phyloP scores from a whole-genome alignment of 2,113 vertebrate genomes.

The Catharus bicknelli region DNA sequence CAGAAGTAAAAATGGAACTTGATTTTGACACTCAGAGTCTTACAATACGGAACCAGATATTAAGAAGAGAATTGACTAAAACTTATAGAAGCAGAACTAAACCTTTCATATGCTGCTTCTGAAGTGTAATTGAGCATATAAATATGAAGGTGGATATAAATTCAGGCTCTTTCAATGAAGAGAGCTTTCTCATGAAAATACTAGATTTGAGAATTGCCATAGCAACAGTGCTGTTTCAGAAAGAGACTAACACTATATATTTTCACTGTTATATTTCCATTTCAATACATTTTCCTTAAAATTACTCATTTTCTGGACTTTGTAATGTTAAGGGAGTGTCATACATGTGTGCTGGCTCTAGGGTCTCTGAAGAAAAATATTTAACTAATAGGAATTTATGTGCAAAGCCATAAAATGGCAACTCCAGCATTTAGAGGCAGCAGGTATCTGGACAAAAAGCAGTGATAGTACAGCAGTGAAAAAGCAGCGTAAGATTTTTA shows the following conservation, averaged over 20 bases:
- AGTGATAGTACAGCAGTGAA: background rate
- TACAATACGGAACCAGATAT: slow-evolving; percentile 32
- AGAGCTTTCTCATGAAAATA: slow-evolving; percentile 20
- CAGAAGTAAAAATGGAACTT: background rate
- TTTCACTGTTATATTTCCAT: slow-evolving; percentile 4
- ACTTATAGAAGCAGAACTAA: slow-evolving; percentile 35
- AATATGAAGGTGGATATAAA: slow-evolving; percentile 42
- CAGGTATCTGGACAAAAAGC: background rate
- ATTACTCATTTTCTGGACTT: background rate
- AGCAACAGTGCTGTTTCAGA: slow-evolving; percentile 27
- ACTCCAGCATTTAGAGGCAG: background rate
- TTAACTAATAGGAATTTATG: background rate
- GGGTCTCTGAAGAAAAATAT: background rate
- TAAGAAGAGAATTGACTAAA: slow-evolving; percentile 12
- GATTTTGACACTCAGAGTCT: slow-evolving; percentile 5
- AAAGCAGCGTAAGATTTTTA: background rate
- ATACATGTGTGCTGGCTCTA: background rate
- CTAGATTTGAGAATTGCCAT: slow-evolving; percentile 39
- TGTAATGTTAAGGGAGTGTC: background rate
- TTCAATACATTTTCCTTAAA: slow-evolving; percentile 1
- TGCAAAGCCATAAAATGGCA: background rate
- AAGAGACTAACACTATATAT: background rate
- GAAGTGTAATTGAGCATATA: slow-evolving; percentile 46
- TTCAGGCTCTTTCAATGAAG: slow-evolving; percentile 15
- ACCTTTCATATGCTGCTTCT: slow-evolving; percentile 34